A percentile compares a stretch with the other conserved stretches of the same genome.
phyloP scores from a whole-genome alignment of 2,888 invertebrate genomes.

The Cetonia aurata region DNA sequence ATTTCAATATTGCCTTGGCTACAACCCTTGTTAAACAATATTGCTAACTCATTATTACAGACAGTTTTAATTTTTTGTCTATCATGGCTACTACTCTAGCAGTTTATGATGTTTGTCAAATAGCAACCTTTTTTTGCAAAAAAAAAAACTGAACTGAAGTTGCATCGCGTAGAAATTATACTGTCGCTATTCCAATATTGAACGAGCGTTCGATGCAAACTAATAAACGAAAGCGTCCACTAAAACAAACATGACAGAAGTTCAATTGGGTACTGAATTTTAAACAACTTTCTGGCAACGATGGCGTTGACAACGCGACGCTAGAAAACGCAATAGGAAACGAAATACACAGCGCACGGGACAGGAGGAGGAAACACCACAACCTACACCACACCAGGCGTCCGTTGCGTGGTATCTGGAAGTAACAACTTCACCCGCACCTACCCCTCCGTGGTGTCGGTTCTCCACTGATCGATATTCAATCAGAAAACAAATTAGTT shows the following conservation, averaged over 20 bases:
- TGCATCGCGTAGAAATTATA: no score
- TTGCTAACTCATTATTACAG: no score
- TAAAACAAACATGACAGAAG: constrained; percentile 4
- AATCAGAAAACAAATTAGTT: constrained; percentile 61
- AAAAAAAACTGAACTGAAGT: no score
- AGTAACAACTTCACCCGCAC: constrained; percentile 43
- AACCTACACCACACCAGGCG: constrained; percentile 14
- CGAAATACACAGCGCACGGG: not conserved
- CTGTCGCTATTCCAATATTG: no score
- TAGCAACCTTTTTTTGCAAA: no score
- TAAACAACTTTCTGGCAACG: constrained; percentile 45
- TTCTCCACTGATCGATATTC: constrained; percentile 56
- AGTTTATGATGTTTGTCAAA: no score
- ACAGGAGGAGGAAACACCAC: not conserved
- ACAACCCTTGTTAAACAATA: no score
- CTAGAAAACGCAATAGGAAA: not conserved
- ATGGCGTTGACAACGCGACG: not conserved
- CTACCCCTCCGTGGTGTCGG: not conserved
- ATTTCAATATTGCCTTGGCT: no score
- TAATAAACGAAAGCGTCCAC: constrained; percentile 5
- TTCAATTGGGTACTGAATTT: constrained; percentile 46
- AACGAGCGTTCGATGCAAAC: not conserved
- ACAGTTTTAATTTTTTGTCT: no score
- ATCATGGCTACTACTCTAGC: no score
- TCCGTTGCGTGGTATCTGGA: constrained; percentile 45